Conservation (phyloP, 35 echinoderm and acorn worm genomes). For the Diadema setosum region DNA sequence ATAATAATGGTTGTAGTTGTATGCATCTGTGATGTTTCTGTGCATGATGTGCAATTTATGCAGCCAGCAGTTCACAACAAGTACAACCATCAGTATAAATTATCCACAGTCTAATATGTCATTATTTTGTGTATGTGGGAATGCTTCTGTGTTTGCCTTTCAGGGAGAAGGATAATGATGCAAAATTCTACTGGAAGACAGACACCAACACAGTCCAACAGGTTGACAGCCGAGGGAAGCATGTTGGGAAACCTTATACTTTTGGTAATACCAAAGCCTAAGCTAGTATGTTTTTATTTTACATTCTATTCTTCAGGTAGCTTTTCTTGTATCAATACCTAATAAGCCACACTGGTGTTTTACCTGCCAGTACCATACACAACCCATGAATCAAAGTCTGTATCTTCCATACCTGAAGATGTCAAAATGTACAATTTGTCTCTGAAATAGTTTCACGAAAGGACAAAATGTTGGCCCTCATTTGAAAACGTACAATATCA, state of each 20-base stretch:
- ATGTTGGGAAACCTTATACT: conserved; percentile 48
- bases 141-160: not conserved
- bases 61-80: too few relatives aligned
- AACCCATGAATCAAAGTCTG: not conserved
- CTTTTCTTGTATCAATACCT: too few relatives aligned
- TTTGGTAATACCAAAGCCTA: conserved; percentile 54
- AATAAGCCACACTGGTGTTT: too few relatives aligned
- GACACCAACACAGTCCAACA: conserved; percentile 58
- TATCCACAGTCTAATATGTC: not conserved
- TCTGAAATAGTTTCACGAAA: not conserved
- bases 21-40: not conserved
- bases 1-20: not conserved
- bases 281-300: not conserved
- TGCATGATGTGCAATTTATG: too few relatives aligned
- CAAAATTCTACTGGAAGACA: conserved; percentile 39
- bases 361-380: too few relatives aligned
- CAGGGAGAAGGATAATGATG: conserved; percentile 44
- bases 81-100: not conserved
- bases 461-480: too few relatives aligned
- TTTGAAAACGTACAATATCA: too few relatives aligned
- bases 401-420: not conserved
- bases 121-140: not conserved
- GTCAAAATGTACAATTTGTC: not conserved
- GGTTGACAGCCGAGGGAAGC: conserved; percentile 4
- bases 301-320: not conserved